phyloP scores from a whole-genome alignment of 1,140 invertebrate genomes.

The Camponotus floridanus region DNA sequence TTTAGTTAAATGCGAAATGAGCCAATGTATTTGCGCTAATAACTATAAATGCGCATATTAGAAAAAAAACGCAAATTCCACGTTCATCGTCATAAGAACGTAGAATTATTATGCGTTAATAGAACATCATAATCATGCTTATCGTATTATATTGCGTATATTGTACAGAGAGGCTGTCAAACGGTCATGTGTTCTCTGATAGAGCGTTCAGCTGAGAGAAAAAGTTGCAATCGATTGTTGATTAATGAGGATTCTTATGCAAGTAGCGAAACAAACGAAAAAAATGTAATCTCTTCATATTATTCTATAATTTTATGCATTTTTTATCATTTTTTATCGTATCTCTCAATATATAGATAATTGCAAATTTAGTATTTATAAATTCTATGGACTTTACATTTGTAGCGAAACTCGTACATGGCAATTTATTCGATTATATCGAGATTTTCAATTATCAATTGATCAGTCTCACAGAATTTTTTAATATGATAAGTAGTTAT shows the following conservation, averaged over 20 bases:
- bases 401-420: neutral
- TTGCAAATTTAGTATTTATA: slow-evolving; percentile 13
- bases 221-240: slow-evolving; percentile 44
- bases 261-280: slow-evolving; percentile 27
- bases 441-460: slow-evolving; percentile 5
- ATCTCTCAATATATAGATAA: neutral
- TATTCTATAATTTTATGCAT: slow-evolving; percentile 9
- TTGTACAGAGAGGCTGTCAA: slow-evolving; percentile 66
- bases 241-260: slow-evolving; percentile 63
- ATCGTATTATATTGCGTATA: slow-evolving; percentile 37
- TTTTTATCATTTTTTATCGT: neutral
- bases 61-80: slow-evolving; percentile 55
- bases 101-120: slow-evolving; percentile 24
- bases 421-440: neutral
- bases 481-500: neutral
- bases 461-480: neutral
- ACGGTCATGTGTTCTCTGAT: slow-evolving; percentile 69
- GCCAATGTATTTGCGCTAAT: neutral
- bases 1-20: slow-evolving; percentile 29
- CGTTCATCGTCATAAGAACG: slow-evolving; percentile 25
- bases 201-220: slow-evolving; percentile 57
- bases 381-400: neutral
- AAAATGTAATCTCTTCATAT: slow-evolving; percentile 1
- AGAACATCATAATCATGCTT: slow-evolving; percentile 57
- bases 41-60: slow-evolving; percentile 66